Evolutionary conservation across 2,888 invertebrate genomes (phyloP), one percentile per base, ranked within the genome.

Genomic region (Zhuqinia jingwanae): DNA sequence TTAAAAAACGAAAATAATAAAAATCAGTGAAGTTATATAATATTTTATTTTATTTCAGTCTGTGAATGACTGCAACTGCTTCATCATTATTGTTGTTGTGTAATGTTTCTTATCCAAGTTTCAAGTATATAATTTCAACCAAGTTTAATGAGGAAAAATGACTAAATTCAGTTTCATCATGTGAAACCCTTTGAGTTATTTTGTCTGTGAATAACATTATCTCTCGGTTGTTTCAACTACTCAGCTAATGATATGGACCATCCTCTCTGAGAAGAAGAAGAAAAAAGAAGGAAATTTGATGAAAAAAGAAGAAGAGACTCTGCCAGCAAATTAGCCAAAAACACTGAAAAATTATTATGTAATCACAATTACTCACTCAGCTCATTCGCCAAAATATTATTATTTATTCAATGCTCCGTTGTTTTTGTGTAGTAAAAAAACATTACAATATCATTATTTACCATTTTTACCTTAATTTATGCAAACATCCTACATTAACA

Each of bases 331-430:
- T n/a, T n/a, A 60, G 60, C 60, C 60, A 60, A 60, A 60, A 60
- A 60, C 27, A 11, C 60, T 27, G 27, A 60, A 60, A 60, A 60
- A 60, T 13, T 20, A 6, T 60, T 60, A 60, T 60, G 60, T 60
- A 25, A 60, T 27, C n/a, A n/a, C n/a, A n/a, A n/a, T n/a, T n/a
- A n/a, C n/a, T n/a, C n/a, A n/a, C n/a, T 60, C 27, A 60, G n/a
- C n/a, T 60, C 60, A 60, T 60, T 27, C 27, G 60, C 60, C 60
- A 60, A 60, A 60, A n/a, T n/a, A n/a, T n/a, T n/a, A n/a, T n/a
- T n/a, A n/a, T n/a, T n/a, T n/a, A n/a, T n/a, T n/a, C n/a, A 60
- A 60, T 60, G 11, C 60, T 60, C 60, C 60, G 60, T 60, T 60
- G 22, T 27, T 15, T 3, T 60, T 27, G 13, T 60, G 15, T n/a